These are phyloP conservation scores for Geranospiza caerulescens DNA, from an alignment of 2,797 vertebrate genomes.

Conservation along the genomic window DNA sequence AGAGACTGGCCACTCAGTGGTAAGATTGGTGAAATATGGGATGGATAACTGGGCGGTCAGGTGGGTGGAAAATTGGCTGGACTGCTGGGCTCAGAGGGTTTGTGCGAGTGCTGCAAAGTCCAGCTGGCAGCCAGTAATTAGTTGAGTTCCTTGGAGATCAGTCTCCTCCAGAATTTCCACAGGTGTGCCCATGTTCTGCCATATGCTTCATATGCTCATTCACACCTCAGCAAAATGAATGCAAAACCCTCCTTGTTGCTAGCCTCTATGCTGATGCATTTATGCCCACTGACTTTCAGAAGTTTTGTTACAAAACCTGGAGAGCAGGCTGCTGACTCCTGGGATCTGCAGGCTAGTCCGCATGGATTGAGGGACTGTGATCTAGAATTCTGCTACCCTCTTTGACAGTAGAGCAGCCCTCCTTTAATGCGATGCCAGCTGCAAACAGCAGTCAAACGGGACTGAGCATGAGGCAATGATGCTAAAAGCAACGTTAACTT, in stretches of 20 bases:
- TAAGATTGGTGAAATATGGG: background rate
- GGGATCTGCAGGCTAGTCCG: background rate
- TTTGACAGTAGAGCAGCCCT: background rate
- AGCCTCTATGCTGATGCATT: accelerated
- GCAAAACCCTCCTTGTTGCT: background rate
- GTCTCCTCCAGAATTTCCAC: background rate
- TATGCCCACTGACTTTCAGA: background rate
- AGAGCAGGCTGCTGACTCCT: background rate
- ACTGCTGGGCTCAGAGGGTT: background rate
- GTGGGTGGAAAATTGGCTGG: background rate
- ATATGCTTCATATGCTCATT: background rate
- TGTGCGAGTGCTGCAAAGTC: background rate
- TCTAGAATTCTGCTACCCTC: background rate
- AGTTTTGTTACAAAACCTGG: background rate
- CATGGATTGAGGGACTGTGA: accelerated
- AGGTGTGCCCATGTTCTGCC: background rate
- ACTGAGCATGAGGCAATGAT: background rate
- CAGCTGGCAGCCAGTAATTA: background rate
- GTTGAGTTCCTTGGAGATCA: background rate
- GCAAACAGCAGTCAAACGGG: background rate
- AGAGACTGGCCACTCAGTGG: background rate
- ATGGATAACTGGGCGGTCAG: background rate
- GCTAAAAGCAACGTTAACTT: accelerated
- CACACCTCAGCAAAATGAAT: background rate
- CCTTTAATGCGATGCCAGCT: accelerated